Evolutionary conservation across 2,113 vertebrate species (phyloP).

Genomic region (Anolis sagrei): DNA sequence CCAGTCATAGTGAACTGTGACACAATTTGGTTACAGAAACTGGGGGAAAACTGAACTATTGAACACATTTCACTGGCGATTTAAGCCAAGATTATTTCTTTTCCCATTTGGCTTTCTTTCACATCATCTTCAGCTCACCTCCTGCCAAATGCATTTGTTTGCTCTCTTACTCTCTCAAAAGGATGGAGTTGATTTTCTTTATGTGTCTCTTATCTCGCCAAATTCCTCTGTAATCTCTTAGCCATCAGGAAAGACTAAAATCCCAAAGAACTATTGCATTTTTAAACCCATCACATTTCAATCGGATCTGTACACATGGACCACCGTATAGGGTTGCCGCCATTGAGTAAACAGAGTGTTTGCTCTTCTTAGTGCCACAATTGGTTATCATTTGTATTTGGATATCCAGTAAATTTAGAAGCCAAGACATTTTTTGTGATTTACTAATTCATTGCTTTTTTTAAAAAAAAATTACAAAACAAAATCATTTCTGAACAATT

Average conservation of each 20-base stretch:
- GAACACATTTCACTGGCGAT: neutral
- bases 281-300: constrained; percentile 5
- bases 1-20: neutral
- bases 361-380: neutral
- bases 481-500: neutral
- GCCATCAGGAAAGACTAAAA: neutral
- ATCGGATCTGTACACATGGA: neutral
- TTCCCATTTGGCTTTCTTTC: constrained; percentile 8
- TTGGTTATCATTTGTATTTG: neutral
- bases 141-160: constrained; percentile 28
- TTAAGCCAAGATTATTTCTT: neutral
- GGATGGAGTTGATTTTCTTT: neutral
- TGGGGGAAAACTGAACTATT: neutral
- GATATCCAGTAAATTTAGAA: constrained; percentile 4
- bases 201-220: neutral
- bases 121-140: neutral
- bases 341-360: constrained; percentile 16
- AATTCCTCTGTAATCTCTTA: neutral
- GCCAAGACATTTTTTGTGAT: neutral
- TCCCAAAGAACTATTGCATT: neutral
- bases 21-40: constrained; percentile 8
- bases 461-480: neutral
- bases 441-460: neutral
- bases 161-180: neutral
- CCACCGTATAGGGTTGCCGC: neutral